These are phyloP conservation scores for Gavia stellata DNA, from an alignment of 2,113 vertebrate genomes.

Conservation along the genomic window DNA sequence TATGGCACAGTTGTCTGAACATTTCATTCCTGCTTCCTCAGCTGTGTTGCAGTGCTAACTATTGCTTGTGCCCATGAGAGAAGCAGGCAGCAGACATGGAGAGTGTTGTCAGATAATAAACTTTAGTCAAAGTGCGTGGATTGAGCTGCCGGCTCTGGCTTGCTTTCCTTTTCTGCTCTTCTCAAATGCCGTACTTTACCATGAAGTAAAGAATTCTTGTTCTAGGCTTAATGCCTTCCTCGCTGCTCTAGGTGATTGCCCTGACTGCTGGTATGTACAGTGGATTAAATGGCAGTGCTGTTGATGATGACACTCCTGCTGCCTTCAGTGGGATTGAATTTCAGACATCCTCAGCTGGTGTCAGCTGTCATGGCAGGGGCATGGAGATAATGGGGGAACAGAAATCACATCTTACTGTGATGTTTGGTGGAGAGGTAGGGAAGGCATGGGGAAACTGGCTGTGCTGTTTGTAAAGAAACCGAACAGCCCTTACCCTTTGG, in stretches of 20 bases:
- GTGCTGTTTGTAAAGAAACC: background rate
- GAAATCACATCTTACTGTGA: background rate
- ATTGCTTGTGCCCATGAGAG: background rate
- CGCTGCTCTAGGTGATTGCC: rapidly evolving
- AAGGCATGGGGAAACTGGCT: background rate
- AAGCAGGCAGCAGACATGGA: background rate
- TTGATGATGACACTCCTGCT: background rate
- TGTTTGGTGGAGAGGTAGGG: background rate
- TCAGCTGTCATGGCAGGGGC: background rate
- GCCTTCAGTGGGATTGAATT: background rate
- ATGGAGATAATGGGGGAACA: background rate
- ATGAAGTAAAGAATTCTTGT: background rate
- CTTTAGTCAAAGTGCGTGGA: background rate
- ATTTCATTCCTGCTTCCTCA: background rate
- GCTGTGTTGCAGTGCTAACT: background rate
- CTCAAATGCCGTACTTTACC: background rate
- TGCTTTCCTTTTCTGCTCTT: background rate
- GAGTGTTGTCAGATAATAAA: background rate
- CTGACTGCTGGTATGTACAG: background rate
- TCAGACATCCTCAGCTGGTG: background rate
- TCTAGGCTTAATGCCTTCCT: background rate
- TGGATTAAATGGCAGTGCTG: background rate
- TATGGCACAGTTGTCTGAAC: rapidly evolving
- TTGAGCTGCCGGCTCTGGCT: background rate
- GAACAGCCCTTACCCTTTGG: background rate